Percentiles rank a stretch among this genome's conserved stretches.
phyloP scores from a whole-genome alignment of 2,888 invertebrate genomes.

The Rapana venosa region DNA sequence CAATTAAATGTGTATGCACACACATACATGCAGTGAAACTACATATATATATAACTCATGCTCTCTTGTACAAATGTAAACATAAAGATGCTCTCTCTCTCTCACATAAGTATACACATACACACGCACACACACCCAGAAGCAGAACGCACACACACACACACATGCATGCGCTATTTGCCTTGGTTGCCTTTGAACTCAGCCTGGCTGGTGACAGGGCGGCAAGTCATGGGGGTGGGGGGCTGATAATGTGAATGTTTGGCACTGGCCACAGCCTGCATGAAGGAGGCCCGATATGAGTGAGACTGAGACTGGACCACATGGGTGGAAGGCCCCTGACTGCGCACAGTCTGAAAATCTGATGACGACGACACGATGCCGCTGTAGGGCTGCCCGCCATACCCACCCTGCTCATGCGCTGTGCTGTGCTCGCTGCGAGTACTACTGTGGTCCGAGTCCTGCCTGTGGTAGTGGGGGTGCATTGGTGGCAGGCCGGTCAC shows the following conservation, averaged over 20 bases:
- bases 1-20: no score
- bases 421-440: constrained; percentile 37
- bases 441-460: constrained; percentile 43
- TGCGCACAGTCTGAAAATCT: constrained; percentile 57
- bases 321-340: constrained; percentile 62
- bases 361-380: constrained; percentile 49
- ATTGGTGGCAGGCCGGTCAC: constrained; percentile 23
- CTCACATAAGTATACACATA: not conserved
- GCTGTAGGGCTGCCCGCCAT: constrained; percentile 8
- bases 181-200: constrained; percentile 47
- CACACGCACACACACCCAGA: not conserved
- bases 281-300: constrained; percentile 58
- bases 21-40: no score
- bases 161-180: not conserved
- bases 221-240: constrained; percentile 80
- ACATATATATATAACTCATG: no score
- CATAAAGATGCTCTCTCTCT: no score
- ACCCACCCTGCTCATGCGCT: constrained; percentile 9
- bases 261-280: constrained; percentile 62
- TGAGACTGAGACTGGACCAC: constrained; percentile 61
- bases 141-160: not conserved
- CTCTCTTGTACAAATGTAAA: no score
- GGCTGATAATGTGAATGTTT: constrained; percentile 79
- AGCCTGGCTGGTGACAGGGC: constrained; percentile 72
- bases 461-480: constrained; percentile 37